Evolutionary conservation across 2,888 invertebrate species (phyloP), one percentile per base, ranked within the genome.

Genomic region (Biston stratarius): DNA sequence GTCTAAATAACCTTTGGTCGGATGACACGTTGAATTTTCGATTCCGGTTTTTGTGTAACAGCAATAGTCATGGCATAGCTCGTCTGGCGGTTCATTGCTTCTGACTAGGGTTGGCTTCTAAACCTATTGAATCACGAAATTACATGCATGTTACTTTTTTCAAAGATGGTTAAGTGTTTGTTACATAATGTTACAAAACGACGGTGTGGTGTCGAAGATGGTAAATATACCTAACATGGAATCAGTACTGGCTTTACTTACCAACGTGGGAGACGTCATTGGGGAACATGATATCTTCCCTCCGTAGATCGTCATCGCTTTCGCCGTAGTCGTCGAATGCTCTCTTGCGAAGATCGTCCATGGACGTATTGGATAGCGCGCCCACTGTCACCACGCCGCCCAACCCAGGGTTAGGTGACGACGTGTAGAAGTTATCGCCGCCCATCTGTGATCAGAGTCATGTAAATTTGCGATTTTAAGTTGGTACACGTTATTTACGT

Each of bases 281-380:
- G 64, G 96, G 95, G 89, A 97, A 97, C 87, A 97, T 96, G 76
- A 98, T 98, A 84, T 98, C 97, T 85, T 98, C 98, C 74, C 97
- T 94, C 72, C 97, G 95, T 70, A 98, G 94, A 82, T 98, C 98
- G 86, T 98, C 98, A 85, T 98, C 98, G 81, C 97, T 98, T 88
- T 98, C 98, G 78, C 96, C 96, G 84, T 96, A 96, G 83, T 98
- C 97, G 82, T 98, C 97, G 85, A 96, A 97, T 73, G 94, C 90
- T 12, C 95, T 90, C 69, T 95, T 94, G 75, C 95, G 92, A 70
- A 95, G 83, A 67, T 95, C 95, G 64, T 96, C 96, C 75, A 94
- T 94, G 38, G 94, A 95, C n/a, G 96, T 96, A 81, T 95, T 96
- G 69, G 95, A 95, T 68, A 95, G 85, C 38, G 95, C 95, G 14